Percentiles rank a stretch among this genome's conserved stretches.
Evolutionary conservation across 2,113 vertebrate genomes (phyloP).

Genomic region (Sprattus sprattus): DNA sequence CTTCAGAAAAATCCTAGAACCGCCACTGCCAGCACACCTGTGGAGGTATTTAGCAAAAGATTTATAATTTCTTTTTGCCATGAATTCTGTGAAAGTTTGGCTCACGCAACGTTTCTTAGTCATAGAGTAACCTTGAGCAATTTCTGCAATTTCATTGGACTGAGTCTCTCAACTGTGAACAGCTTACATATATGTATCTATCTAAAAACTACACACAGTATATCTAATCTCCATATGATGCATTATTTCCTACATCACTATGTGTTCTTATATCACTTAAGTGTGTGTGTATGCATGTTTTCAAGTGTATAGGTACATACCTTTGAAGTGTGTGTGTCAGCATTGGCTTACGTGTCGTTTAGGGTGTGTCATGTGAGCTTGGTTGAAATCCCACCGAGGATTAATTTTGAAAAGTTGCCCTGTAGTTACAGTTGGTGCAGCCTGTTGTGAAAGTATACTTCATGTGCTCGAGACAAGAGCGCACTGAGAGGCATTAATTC

Average conservation of each 20-base stretch:
- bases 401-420: neutral
- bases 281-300: neutral
- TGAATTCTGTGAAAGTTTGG: neutral
- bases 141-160: neutral
- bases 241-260: neutral
- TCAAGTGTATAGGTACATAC: no score
- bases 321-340: neutral
- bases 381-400: neutral
- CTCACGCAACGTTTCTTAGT: neutral
- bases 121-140: neutral
- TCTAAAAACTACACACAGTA: neutral
- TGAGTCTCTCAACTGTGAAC: neutral
- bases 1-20: no score
- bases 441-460: neutral
- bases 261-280: neutral
- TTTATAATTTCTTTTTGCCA: neutral
- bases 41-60: neutral
- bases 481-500: slow-evolving; percentile 4
- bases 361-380: neutral
- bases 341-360: neutral
- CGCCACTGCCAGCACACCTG: neutral
- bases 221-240: neutral
- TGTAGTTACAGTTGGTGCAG: neutral
- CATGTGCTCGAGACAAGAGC: neutral
- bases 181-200: neutral